Base-by-base conservation (phyloP, 2,888 invertebrate species). In the Ophion ellenae region DNA sequence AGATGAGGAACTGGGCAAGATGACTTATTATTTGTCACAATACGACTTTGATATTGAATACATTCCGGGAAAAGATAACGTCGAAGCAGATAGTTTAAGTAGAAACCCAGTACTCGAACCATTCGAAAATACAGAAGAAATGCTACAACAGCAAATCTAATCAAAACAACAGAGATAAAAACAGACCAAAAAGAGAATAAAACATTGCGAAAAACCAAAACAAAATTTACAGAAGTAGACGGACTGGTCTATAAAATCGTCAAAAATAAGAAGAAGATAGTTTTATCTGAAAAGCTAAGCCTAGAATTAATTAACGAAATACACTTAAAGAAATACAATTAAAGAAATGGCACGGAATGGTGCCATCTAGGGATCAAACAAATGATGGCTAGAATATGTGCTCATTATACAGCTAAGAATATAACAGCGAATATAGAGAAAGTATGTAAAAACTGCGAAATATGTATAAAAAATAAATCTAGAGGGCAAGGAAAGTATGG, bases 101-200 rank as follows among this genome's bases (percentile, higher is more conserved):
- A 83, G 88, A 82, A 87, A 87, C 74, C 88, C 88, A 20, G 88
- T 88, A 17, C 73, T 87, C 63, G 86, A 87, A 81, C 20, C 83
- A 57, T 24, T 36, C 40, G 83, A 80, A 81, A 80, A 87, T 74
- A 32, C 71, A 61, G 84, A 87, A 17, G 85, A 87, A 75, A 73
- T 64, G 59, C 45, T 82, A 47, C 74, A 73, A 69, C 61, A 6
- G 24, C 36, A 0, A 69, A 69, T 69, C 45, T 69, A 45, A 69
- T 45, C 24, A 45, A 69, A 74, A 61, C 40, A 74, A 61, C 36
- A 74, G 64, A 75, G 47, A 75, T 75, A 53, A 66, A 66, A 76
- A 57, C n/a, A 53, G 76, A 66, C 57, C 76, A 76, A 66, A 32
- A 66, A 57, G 32, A 66, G 53, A 76, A 76, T 47, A 47, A 63